Percentiles rank a stretch among this genome's conserved stretches.
phyloP scores from a whole-genome alignment of 2,113 vertebrate genomes.

The Platanista minor region DNA sequence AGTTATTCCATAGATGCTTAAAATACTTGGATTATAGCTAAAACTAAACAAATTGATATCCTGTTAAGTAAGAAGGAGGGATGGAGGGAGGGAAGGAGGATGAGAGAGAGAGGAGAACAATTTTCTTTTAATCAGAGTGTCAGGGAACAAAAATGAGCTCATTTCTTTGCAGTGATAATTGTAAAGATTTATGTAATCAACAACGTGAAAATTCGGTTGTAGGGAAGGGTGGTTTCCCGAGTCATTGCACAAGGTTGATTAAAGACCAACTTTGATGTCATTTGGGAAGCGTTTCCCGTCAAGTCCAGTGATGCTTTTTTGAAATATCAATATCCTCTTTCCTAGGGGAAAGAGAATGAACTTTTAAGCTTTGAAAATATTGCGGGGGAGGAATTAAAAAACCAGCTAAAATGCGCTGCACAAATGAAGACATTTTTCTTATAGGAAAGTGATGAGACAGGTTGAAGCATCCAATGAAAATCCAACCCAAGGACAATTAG shows the following conservation, averaged over 20 bases:
- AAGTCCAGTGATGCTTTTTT: neutral
- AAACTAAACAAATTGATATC: conserved; percentile 37
- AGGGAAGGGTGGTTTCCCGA: neutral
- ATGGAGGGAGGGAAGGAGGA: neutral
- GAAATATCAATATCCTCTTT: conserved; percentile 35
- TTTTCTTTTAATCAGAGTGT: conserved; percentile 8
- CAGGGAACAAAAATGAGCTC: neutral
- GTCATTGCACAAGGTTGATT: neutral
- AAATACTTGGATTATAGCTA: conserved; percentile 6
- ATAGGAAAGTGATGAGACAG: neutral
- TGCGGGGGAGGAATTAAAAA: neutral
- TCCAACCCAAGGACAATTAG: neutral
- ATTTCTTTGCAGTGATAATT: neutral
- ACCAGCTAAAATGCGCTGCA: neutral
- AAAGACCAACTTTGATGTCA: neutral
- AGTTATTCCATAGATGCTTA: neutral
- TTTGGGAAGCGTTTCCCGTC: neutral
- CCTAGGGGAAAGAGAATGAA: neutral
- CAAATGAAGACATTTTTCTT: neutral
- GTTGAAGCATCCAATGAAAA: neutral
- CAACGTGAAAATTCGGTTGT: neutral
- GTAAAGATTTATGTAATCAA: neutral
- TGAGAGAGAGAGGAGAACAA: conserved; percentile 22
- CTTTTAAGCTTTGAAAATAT: neutral
- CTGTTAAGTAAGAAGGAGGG: conserved; percentile 7